A percentile compares a stretch with the other conserved stretches of the same genome.
These are phyloP conservation scores for Morpho achilles DNA, from an alignment of 2,888 invertebrate genomes.

Conservation along the genomic window DNA sequence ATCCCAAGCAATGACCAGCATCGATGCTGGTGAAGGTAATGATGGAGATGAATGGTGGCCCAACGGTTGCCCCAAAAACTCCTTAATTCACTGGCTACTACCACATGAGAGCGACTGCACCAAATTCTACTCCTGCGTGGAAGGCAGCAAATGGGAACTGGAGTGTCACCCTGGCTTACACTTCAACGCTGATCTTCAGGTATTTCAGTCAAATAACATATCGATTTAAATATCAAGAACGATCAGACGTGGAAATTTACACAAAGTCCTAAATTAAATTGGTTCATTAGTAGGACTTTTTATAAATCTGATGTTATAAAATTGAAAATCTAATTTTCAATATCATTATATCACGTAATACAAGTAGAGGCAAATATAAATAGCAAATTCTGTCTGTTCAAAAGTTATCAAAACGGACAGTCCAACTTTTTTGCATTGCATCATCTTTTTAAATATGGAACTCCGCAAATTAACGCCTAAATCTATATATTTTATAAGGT, in stretches of 20 bases:
- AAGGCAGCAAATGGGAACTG: constrained; percentile 38
- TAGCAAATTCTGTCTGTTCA: too few species aligned
- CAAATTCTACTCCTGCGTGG: constrained; percentile 52
- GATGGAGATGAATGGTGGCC: constrained; percentile 6
- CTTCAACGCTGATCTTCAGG: constrained; percentile 45
- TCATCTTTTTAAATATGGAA: background rate
- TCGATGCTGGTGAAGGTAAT: background rate
- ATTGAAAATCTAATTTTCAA: background rate
- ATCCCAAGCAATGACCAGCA: too few species aligned
- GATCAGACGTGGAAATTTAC: background rate
- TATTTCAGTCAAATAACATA: constrained; percentile 20
- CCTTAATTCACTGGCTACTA: constrained; percentile 24
- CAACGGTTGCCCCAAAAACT: constrained; percentile 22
- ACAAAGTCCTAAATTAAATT: background rate
- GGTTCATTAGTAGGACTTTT: too few species aligned
- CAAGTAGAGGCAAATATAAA: background rate
- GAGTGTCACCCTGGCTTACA: constrained; percentile 38
- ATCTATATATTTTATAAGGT: background rate
- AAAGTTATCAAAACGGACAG: background rate
- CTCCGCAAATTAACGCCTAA: background rate
- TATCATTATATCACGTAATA: background rate
- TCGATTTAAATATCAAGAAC: background rate
- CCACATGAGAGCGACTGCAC: constrained; percentile 51
- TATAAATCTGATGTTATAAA: background rate
- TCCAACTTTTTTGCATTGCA: background rate